Conservation (phyloP, 2,888 invertebrate species). For the Pteria penguin region DNA sequence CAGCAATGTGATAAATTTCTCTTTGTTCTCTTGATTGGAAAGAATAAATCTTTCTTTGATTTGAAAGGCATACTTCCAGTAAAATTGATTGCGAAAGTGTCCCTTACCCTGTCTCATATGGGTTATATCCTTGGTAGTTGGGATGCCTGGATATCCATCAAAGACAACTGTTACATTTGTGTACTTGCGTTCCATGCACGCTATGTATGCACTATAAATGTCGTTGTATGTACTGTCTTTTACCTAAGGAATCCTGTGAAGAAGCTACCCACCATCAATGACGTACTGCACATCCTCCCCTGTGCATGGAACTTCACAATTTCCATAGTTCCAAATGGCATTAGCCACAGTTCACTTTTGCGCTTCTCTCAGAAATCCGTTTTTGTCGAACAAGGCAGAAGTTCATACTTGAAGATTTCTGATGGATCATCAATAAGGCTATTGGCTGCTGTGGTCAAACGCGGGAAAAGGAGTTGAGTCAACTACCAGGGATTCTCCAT, state of each 20-base stretch:
- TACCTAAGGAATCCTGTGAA: conserved; percentile 38
- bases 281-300: conserved; percentile 19
- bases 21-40: conserved; percentile 57
- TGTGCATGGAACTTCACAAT: background rate
- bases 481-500: conserved; percentile 40
- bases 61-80: background rate
- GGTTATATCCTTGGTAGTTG: conserved; percentile 45
- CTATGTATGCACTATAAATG: conserved; percentile 39
- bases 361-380: conserved; percentile 37
- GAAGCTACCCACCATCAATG: conserved; percentile 39
- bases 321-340: conserved; percentile 37
- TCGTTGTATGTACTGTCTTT: conserved; percentile 27
- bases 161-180: conserved; percentile 48
- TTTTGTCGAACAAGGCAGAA: conserved; percentile 46
- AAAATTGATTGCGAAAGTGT: background rate
- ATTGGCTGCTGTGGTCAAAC: conserved; percentile 44
- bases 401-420: conserved; percentile 48
- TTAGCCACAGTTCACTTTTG: conserved; percentile 53
- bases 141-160: conserved; percentile 45
- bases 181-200: too few species aligned
- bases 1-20: conserved; percentile 54
- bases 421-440: conserved; percentile 12
- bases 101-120: conserved; percentile 20
- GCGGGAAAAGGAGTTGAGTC: conserved; percentile 60
- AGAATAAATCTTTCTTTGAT: conserved; percentile 2